phyloP scores from a whole-genome alignment of 2,113 vertebrate genomes.

The Tyrannus savana region DNA sequence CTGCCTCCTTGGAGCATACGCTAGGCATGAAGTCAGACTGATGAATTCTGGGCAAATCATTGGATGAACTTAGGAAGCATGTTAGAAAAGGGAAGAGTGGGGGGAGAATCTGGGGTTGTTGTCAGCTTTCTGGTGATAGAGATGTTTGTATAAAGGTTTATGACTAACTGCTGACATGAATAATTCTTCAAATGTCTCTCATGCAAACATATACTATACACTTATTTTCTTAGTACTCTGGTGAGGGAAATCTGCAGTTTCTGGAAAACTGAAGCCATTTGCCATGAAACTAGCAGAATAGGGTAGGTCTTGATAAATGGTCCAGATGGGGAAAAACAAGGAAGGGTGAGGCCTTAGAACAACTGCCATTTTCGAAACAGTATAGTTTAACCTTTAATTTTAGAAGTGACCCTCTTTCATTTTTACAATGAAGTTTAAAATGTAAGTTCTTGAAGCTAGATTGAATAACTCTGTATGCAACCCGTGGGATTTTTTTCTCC shows the following conservation, averaged over 20 bases:
- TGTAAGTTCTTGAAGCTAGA: neutral
- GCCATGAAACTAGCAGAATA: neutral
- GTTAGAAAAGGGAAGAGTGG: neutral
- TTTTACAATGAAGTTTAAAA: neutral
- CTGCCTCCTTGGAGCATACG: neutral
- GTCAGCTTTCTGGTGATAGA: neutral
- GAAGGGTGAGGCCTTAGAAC: neutral
- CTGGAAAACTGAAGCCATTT: neutral
- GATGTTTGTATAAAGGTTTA: neutral
- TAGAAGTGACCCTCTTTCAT: neutral
- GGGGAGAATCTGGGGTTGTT: neutral
- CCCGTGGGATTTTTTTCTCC: neutral
- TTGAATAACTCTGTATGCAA: neutral
- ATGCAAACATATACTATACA: neutral
- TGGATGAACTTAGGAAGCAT: neutral
- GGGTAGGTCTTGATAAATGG: neutral
- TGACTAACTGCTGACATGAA: neutral
- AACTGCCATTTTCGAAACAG: neutral
- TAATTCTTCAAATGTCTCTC: neutral
- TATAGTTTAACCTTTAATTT: neutral
- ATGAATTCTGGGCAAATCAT: neutral
- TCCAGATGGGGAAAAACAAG: neutral
- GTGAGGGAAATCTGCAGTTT: neutral
- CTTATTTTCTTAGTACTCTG: neutral
- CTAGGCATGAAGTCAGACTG: neutral